These are phyloP conservation scores for Holcopasites calliopsidis DNA, from an alignment of 1,140 invertebrate genomes.

Conservation along the genomic window DNA sequence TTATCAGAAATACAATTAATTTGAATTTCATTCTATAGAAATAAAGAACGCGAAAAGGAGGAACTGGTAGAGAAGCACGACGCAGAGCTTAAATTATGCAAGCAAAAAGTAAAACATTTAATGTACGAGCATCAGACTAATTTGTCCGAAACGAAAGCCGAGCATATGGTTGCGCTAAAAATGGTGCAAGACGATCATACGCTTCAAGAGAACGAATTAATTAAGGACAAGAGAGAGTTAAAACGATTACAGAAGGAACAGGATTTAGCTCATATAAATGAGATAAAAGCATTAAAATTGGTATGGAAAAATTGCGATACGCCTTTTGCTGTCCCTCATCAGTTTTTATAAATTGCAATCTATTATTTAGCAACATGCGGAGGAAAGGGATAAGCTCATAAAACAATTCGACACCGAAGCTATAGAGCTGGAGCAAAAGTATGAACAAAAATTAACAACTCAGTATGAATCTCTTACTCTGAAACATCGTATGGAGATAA, in stretches of 20 bases:
- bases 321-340: not conserved
- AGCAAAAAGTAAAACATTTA: conserved; percentile 95
- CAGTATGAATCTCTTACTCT: conserved; percentile 88
- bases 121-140: conserved; percentile 95
- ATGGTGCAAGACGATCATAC: conserved; percentile 87
- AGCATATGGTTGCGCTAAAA: conserved; percentile 88
- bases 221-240: conserved; percentile 88
- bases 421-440: conserved; percentile 89
- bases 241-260: conserved; percentile 88
- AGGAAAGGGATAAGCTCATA: conserved; percentile 85
- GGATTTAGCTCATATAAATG: conserved; percentile 84
- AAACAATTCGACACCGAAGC: conserved; percentile 87
- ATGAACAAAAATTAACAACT: conserved; percentile 88
- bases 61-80: conserved; percentile 92
- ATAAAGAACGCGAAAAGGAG: conserved; percentile 93
- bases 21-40: conserved; percentile 76
- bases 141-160: conserved; percentile 88
- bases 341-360: conserved; percentile 18
- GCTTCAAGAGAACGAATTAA: conserved; percentile 87
- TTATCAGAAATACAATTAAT: not conserved
- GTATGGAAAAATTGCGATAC: conserved; percentile 70
- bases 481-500: conserved; percentile 88
- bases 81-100: conserved; percentile 91
- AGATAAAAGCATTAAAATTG: conserved; percentile 83
- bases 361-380: conserved; percentile 67